These are phyloP conservation scores for Schizothorax lantsangensis DNA, from an alignment of 2,797 vertebrate species.

Conservation along the genomic window DNA sequence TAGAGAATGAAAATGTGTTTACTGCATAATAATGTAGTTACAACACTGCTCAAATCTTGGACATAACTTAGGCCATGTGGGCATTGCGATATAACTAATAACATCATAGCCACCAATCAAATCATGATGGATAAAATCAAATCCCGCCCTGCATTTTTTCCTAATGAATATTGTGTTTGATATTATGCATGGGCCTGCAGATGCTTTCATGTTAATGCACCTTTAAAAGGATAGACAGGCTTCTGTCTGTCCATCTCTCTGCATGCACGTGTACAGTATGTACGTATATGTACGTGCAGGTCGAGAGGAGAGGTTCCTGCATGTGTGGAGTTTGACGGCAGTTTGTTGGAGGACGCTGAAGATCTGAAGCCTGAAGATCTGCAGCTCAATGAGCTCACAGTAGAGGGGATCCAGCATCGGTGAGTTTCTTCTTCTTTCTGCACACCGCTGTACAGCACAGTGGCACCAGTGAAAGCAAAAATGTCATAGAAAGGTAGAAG, in stretches of 20 bases:
- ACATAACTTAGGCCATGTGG: background rate
- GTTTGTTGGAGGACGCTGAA: conserved; percentile 86
- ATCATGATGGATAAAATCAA: background rate
- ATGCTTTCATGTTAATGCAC: background rate
- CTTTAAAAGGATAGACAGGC: background rate
- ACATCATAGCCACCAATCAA: background rate
- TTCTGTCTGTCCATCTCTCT: background rate
- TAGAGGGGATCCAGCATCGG: conserved; percentile 92
- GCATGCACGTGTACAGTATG: background rate
- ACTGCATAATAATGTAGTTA: background rate
- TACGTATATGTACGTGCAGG: conserved; percentile 63
- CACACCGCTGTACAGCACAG: background rate
- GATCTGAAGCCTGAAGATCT: conserved; percentile 80
- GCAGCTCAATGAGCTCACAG: conserved; percentile 90
- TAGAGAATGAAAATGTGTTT: background rate
- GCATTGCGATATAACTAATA: background rate
- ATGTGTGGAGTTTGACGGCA: conserved; percentile 84
- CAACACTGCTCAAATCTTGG: background rate
- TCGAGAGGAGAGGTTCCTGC: conserved; percentile 78
- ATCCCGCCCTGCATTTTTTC: background rate
- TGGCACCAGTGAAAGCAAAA: background rate
- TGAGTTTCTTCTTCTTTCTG: conserved; percentile 66
- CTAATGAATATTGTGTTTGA: background rate
- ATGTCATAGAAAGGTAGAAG: conserved; percentile 4
- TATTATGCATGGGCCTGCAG: background rate